Base-by-base conservation (phyloP, 2,113 vertebrate genomes). In the Archilochus colubris region DNA sequence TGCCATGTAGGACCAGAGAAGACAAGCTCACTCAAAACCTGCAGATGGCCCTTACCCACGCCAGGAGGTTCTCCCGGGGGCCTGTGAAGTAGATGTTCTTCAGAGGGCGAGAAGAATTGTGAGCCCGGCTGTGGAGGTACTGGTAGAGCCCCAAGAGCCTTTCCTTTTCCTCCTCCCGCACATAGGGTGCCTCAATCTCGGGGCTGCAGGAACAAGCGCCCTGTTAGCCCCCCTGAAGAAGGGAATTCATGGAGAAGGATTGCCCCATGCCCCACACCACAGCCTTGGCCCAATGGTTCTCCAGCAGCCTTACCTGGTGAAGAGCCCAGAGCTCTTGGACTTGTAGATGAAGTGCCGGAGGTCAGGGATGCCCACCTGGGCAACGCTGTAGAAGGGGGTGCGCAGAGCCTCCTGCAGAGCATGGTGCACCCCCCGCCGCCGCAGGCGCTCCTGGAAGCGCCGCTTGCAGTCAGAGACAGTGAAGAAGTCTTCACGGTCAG, bases 271-370 rank as follows among this genome's bases (percentile, higher is more conserved):
- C 76, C 64, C 64, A 17, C 0, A 3, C 51, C 33, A 18, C 0
- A 0, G 43, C 66, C 53, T 59, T 12, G 43, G 61, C 70, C 55
- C 2, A 5, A 18, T 0, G 15, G 7, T 8, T 79, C 40, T 51
- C 81, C 2, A 2, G 15, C 10, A 36, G 58, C 62, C 98, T 98
- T 95, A 99, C 99, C 99, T 99, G 97, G 99, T 99, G 97, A 99
- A 99, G 82, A 99, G 98, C 46, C 99, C 99, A 0, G 99, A 99
- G 97, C 99, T 99, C 98, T 99, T 99, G 22, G 99, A 99, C 94
- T 99, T 99, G 97, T 99, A 99, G 94, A 99, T 98, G 97, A 99
- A 99, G 97, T 99, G 99, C 50, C 99, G 97, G 84, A 99, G 98
- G 94, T 99, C 98, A 0, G 98, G 98, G 94, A 99, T 98, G 95